Conservation (phyloP, 2,797 vertebrate species). For the Squalus acanthias region DNA sequence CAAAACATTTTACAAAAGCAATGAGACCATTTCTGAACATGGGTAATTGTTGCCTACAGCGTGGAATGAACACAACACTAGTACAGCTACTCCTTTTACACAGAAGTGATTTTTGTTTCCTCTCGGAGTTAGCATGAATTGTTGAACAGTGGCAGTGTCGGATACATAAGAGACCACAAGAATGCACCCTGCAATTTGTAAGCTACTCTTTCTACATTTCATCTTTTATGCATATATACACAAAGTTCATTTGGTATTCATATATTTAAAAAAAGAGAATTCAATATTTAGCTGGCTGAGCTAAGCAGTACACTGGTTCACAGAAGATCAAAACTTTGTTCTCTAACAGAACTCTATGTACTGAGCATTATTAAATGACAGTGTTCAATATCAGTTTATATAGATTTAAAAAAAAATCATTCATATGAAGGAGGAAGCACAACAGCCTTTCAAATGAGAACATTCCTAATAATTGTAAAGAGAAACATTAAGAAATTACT, state of each 20-base stretch:
- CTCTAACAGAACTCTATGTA: conserved; percentile 16
- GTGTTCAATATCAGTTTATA: neutral
- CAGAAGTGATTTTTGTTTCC: conserved; percentile 47
- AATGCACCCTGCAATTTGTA: conserved; percentile 35
- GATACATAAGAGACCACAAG: conserved; percentile 33
- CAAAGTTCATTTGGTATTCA: conserved; percentile 43
- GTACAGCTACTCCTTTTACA: conserved; percentile 51
- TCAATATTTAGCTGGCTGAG: conserved; percentile 30
- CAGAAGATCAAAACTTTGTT: neutral
- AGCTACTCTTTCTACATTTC: conserved; percentile 26
- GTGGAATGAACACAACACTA: conserved; percentile 52
- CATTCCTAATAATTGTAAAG: conserved; percentile 20
- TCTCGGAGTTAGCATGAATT: conserved; percentile 47
- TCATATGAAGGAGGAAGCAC: conserved; percentile 26
- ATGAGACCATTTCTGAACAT: conserved; percentile 54
- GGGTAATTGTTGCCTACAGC: conserved; percentile 55
- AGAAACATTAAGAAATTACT: neutral
- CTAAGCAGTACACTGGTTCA: neutral
- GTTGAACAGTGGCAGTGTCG: conserved; percentile 45
- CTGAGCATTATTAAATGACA: conserved; percentile 12
- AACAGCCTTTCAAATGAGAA: conserved; percentile 29
- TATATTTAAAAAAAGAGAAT: neutral
- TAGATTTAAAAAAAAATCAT: conserved; percentile 9
- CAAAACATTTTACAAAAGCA: conserved; percentile 47
- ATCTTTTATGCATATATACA: conserved; percentile 32